phyloP scores from a whole-genome alignment of 2,888 invertebrate genomes.

The Koerneria pararmatus region DNA sequence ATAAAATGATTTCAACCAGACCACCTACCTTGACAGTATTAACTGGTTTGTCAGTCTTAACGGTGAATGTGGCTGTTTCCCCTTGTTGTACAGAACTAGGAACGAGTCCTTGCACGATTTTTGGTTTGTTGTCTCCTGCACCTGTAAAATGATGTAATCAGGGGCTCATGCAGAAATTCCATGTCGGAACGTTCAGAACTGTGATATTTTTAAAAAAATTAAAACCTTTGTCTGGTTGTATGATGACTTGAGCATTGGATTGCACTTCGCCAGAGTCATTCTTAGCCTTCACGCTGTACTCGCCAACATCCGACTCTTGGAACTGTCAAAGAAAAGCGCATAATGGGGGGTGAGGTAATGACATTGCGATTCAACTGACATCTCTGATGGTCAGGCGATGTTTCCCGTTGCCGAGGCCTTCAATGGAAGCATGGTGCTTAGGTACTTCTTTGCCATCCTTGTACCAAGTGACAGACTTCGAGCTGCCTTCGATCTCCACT shows the following conservation, averaged over 20 bases:
- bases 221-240: too few species aligned
- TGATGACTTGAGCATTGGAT: conserved; percentile 41
- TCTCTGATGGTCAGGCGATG: conserved; percentile 52
- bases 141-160: neutral
- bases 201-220: too few species aligned
- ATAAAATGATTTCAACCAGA: neutral
- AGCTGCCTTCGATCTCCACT: conserved; percentile 64
- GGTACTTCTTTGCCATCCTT: conserved; percentile 46
- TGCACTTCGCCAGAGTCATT: conserved; percentile 59
- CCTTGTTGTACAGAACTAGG: conserved; percentile 73
- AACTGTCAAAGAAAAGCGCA: conserved; percentile 20
- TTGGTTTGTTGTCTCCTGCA: conserved; percentile 31
- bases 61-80: conserved; percentile 72
- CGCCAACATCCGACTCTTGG: conserved; percentile 56
- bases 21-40: neutral
- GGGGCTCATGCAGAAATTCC: too few species aligned
- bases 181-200: too few species aligned
- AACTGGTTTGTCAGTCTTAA: conserved; percentile 60
- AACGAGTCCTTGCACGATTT: conserved; percentile 72
- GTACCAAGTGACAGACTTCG: conserved; percentile 76
- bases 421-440: conserved; percentile 32
- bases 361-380: conserved; percentile 15
- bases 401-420: conserved; percentile 52
- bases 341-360: neutral
- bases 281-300: conserved; percentile 56